A percentile compares a stretch with the other conserved stretches of the same genome.
phyloP scores from a whole-genome alignment of 2,113 vertebrate genomes.

The Propithecus coquereli region DNA sequence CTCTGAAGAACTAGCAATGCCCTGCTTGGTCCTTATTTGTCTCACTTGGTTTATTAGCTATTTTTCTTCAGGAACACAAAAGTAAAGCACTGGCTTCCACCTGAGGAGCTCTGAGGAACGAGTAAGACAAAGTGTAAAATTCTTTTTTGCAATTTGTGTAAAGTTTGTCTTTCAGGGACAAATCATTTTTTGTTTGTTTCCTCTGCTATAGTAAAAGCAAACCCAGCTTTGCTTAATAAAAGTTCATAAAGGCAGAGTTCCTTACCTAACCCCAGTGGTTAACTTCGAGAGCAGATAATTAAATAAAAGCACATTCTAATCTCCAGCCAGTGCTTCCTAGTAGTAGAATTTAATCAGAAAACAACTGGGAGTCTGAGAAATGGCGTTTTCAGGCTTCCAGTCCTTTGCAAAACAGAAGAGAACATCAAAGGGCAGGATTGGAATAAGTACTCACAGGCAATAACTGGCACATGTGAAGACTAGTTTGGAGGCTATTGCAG shows the following conservation, averaged over 20 bases:
- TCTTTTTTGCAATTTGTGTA: no score
- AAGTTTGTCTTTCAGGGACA: not conserved
- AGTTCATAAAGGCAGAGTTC: not conserved
- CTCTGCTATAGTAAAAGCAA: not conserved
- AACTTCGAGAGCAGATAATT: not conserved
- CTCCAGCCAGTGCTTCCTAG: not conserved
- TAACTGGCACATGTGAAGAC: not conserved
- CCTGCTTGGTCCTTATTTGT: not conserved
- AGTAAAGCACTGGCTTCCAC: not conserved
- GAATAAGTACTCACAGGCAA: not conserved
- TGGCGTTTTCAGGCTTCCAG: not conserved
- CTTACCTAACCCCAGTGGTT: not conserved
- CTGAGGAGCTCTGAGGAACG: not conserved
- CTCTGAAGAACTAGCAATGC: not conserved
- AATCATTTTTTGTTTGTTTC: not conserved
- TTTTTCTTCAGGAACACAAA: not conserved
- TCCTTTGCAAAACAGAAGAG: not conserved
- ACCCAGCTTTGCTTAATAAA: not conserved
- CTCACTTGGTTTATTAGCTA: not conserved
- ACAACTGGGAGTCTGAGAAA: not conserved
- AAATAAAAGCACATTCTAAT: not conserved
- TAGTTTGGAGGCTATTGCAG: not conserved
- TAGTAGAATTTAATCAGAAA: not conserved
- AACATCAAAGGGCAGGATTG: not conserved
- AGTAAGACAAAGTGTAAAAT: not conserved